Evolutionary conservation across 2,888 invertebrate genomes (phyloP).

Genomic region (Agonopterix arenella): DNA sequence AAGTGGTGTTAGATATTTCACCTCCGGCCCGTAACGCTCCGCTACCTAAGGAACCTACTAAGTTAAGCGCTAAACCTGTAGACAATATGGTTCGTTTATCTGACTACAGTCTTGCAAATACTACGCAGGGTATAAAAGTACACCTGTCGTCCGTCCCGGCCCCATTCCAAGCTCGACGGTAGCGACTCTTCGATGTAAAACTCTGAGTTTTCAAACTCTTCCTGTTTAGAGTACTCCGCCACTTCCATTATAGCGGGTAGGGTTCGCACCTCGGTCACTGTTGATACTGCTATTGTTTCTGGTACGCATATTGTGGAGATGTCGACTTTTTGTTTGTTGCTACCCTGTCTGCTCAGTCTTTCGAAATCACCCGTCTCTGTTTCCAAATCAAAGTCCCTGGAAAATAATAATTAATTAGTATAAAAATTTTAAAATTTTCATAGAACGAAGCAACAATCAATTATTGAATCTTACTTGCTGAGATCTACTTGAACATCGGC

Average conservation of each 20-base stretch:
- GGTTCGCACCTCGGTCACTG: constrained; percentile 77
- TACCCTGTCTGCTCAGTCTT: constrained; percentile 81
- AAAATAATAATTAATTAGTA: not conserved
- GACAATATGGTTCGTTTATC: too few species aligned
- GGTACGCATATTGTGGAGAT: constrained; percentile 60
- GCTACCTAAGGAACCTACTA: too few species aligned
- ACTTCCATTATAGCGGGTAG: constrained; percentile 21
- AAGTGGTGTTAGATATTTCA: not conserved
- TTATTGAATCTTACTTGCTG: constrained; percentile 47
- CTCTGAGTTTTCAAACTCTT: constrained; percentile 87
- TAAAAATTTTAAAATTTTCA: too few species aligned
- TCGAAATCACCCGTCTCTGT: constrained; percentile 91
- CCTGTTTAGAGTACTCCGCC: constrained; percentile 17
- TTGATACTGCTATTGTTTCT: constrained; percentile 70
- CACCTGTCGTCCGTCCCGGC: constrained; percentile 70
- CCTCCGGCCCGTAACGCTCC: not conserved
- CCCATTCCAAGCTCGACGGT: constrained; percentile 88
- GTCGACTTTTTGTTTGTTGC: constrained; percentile 54
- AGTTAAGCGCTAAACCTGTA: too few species aligned
- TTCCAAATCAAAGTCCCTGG: constrained; percentile 87
- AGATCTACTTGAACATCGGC: constrained; percentile 61
- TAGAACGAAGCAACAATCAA: not conserved
- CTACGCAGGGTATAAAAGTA: constrained; percentile 33
- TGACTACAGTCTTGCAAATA: not conserved
- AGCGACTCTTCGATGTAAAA: constrained; percentile 93